Evolutionary conservation across 2,888 invertebrate genomes (phyloP), one percentile per base, ranked within the genome.

Genomic region (Malthinus flaveolus): DNA sequence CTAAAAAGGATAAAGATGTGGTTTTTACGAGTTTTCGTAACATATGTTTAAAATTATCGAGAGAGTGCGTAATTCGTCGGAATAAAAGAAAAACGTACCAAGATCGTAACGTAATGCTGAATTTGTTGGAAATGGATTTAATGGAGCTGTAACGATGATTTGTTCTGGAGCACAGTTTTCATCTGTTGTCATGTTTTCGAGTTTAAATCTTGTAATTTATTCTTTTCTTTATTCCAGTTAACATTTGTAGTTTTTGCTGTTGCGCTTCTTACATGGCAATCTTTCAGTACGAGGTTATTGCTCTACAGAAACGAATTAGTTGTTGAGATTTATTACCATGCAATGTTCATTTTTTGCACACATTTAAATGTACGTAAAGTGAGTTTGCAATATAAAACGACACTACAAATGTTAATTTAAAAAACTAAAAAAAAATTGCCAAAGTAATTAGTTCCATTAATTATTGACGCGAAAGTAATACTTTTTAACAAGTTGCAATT

Each of bases 11-110:
- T 53, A 60, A 50, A 51, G 56, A 60, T 57, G 62, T 54, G 62
- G 56, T 62, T 62, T 62, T 62, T 62, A 62, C 62, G 56, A 56
- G 56, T 55, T 56, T 50, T 53, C 60, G 62, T 60, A 56, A 61
- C 61, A 57, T 57, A 61, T 61, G 61, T 61, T 56, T 54, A 57
- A 52, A 61, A 61, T 61, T 61, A 61, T 50, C 42, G 57, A 57
- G 53, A 52, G 54, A 58, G 59, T 13, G 53, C 59, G 52, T 23
- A 3, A 23, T 23, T 23, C 5, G 23, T 23, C 5, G 2, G 23
- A 23, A 23, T 23, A 23, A 23, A 23, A 23, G 23, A 23, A 23
- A 23, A 23, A 5, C 23, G 53, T 51, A 32, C 50, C 39, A 44
- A 49, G 55, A 55, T 51, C 59, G 55, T 23, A 23, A 37, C 48